Evolutionary conservation across 2,888 invertebrate species (phyloP).

Genomic region (Sicus ferrugineus): DNA sequence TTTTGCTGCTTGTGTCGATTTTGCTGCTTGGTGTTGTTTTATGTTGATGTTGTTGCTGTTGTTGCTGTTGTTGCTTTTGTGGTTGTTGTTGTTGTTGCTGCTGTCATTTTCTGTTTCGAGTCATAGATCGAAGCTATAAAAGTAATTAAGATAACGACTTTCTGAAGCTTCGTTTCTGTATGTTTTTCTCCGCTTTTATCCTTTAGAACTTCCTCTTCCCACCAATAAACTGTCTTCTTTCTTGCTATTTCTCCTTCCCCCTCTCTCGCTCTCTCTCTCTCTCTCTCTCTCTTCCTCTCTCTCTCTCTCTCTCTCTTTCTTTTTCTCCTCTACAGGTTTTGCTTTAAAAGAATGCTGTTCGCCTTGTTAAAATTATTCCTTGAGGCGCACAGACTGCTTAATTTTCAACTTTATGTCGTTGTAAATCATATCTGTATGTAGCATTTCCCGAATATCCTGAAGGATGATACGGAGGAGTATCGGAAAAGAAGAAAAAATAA

Average conservation of each 20-base stretch:
- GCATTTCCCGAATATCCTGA: background rate
- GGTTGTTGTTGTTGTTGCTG: constrained; percentile 21
- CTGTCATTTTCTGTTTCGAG: constrained; percentile 19
- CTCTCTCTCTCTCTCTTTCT: background rate
- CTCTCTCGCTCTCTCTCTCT: too few relatives aligned
- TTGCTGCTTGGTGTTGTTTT: background rate
- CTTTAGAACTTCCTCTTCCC: background rate
- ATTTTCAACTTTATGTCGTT: background rate
- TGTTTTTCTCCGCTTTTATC: background rate
- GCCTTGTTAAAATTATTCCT: constrained; percentile 8
- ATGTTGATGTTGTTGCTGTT: background rate
- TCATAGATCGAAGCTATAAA: constrained; percentile 56
- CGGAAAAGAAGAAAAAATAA: too few relatives aligned
- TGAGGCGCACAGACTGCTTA: constrained; percentile 1
- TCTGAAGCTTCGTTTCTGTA: constrained; percentile 26
- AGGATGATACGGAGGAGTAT: too few relatives aligned
- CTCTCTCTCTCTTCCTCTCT: background rate
- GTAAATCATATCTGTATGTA: constrained; percentile 19
- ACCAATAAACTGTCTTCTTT: too few relatives aligned
- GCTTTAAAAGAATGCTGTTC: constrained; percentile 3
- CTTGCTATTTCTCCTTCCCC: too few relatives aligned
- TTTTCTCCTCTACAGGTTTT: constrained; percentile 1
- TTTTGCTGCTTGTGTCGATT: background rate
- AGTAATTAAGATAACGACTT: constrained; percentile 61
- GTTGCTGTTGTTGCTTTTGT: background rate